Base-by-base conservation (phyloP, 35 echinoderm and acorn worm species). In the Amphiura filiformis region DNA sequence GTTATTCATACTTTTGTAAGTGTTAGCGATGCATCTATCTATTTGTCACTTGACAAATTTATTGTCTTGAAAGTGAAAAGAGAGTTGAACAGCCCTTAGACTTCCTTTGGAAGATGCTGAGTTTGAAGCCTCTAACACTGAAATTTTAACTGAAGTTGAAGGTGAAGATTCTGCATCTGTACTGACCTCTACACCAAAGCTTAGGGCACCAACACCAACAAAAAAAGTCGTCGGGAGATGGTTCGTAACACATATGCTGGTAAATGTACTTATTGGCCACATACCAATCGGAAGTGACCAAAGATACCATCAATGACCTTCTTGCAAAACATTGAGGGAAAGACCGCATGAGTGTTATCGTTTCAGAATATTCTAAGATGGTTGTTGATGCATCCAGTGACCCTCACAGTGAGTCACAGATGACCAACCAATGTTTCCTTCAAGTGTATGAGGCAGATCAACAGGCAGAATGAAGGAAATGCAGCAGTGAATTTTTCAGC, bases 401-500 rank as follows among this genome's bases (percentile, higher is more conserved):
- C 28, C 33, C 33, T n/a, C 75, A 77, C 37, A 87, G 47, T 57
- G 35, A 80, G 31, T 38, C 79, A 23, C 38, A 38, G 0, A 87
- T 87, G 75, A 79, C 76, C 0, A 87, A 87, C 31, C 34, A 35
- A 32, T 75, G 76, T 32, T 80, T 87, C 75, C 37, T 87, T 7
- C 86, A 87, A 38, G 26, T 87, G 75, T 87, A 87, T 87, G 86
- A 39, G 86, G 18, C 22, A 23, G 23, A n/a, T 87, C 0, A 80
- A 87, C 42, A 23, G 86, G 26, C 28, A 38, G n/a, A 28, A 79
- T 30, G 84, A 86, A 57, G 56, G 56, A 1, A 34, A 65, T 17
- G 57, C 84, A 23, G 23, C 34, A 4, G 34, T 86, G 0, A 86
- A 75, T 23, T 86, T 31, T 76, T 86, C 84, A 0, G 31, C 35